These are phyloP conservation scores for Ephialtes manifestator DNA, from an alignment of 2,888 invertebrate genomes.

Conservation along the genomic window DNA sequence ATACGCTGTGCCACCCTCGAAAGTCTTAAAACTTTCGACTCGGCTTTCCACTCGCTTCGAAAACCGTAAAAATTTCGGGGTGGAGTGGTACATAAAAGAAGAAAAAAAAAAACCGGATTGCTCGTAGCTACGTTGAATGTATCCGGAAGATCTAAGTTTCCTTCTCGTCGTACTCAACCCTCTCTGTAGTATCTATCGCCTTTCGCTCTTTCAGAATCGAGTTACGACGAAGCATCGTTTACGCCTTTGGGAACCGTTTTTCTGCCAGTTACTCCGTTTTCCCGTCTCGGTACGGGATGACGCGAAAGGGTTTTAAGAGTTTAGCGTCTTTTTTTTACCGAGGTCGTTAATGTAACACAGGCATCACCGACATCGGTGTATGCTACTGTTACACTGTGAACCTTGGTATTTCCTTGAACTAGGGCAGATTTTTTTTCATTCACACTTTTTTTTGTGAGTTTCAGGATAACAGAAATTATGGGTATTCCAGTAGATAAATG, in stretches of 20 bases:
- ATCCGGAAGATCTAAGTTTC: conserved; percentile 17
- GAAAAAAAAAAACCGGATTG: conserved; percentile 18
- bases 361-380: not conserved
- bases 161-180: not conserved
- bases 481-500: no score
- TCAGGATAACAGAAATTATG: no score
- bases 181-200: conserved; percentile 5
- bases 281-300: not conserved
- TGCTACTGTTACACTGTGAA: not conserved
- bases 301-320: conserved; percentile 10
- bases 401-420: not conserved
- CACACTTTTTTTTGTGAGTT: not conserved
- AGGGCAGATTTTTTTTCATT: not conserved
- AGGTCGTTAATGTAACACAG: not conserved
- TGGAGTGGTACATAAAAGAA: conserved; percentile 7
- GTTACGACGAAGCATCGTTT: conserved; percentile 20
- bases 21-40: conserved; percentile 41
- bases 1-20: not conserved
- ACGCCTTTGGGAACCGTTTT: conserved; percentile 21
- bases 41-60: conserved; percentile 37
- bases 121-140: conserved; percentile 15
- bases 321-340: conserved; percentile 13
- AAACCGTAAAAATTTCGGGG: conserved; percentile 28
- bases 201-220: conserved; percentile 23
- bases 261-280: conserved; percentile 1